Evolutionary conservation across 1,140 invertebrate species (phyloP).

Genomic region (Atta cephalotes): DNA sequence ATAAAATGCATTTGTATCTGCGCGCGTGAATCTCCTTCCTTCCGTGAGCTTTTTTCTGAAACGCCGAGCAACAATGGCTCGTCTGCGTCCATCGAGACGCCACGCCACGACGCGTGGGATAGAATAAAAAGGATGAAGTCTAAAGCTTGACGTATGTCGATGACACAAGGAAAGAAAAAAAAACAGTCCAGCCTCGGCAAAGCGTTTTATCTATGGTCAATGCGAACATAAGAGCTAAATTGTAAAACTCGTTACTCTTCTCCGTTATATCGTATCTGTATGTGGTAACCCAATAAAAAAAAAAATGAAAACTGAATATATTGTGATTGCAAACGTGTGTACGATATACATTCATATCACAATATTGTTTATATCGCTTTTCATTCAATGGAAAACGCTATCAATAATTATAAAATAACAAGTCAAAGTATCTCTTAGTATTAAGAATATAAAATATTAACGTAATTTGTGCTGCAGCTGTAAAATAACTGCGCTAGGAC

Average conservation of each 20-base stretch:
- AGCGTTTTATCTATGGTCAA: constrained; percentile 29
- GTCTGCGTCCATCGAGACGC: constrained; percentile 32
- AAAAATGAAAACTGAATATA: not conserved
- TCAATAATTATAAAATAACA: not conserved
- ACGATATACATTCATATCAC: not conserved
- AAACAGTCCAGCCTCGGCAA: not conserved
- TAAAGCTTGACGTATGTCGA: constrained; percentile 51
- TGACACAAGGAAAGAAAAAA: constrained; percentile 36
- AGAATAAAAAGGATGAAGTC: constrained; percentile 46
- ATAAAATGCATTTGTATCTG: constrained; percentile 11
- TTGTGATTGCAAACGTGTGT: not conserved
- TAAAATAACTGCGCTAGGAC: not conserved
- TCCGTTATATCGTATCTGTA: not conserved
- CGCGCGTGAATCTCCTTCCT: constrained; percentile 22
- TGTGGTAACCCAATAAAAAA: not conserved
- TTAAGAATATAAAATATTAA: constrained; percentile 24
- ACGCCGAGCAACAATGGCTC: constrained; percentile 46
- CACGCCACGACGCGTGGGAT: constrained; percentile 4
- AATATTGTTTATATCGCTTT: constrained; percentile 22
- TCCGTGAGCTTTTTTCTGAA: constrained; percentile 54
- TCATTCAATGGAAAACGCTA: constrained; percentile 7
- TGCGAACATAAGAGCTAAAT: not conserved
- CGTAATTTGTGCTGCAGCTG: not conserved
- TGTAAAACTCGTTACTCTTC: constrained; percentile 20
- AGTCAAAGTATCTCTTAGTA: not conserved